Evolutionary conservation across 1,140 invertebrate species (phyloP).

Genomic region (Psix sp.): DNA sequence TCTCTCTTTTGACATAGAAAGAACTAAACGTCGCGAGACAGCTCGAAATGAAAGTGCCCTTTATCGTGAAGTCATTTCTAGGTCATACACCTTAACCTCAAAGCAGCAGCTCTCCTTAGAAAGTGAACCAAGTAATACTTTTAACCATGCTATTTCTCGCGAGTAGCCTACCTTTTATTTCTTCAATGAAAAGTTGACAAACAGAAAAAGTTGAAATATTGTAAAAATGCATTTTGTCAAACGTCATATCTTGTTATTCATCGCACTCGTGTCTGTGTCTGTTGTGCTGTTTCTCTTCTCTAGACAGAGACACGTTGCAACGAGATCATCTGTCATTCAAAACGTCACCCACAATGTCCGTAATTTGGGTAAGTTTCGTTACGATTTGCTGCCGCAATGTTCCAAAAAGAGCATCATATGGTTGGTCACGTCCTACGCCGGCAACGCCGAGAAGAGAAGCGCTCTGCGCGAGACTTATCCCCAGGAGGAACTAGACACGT

Average conservation of each 20-base stretch:
- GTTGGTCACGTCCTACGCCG: slow-evolving; percentile 83
- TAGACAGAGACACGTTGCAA: no score
- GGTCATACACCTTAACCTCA: slow-evolving; percentile 41
- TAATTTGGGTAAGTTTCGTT: slow-evolving; percentile 45
- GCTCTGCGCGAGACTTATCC: slow-evolving; percentile 83
- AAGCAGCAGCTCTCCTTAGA: slow-evolving; percentile 16
- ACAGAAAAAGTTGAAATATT: no score
- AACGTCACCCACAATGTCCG: slow-evolving; percentile 12
- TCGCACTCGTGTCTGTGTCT: no score
- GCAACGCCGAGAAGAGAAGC: slow-evolving; percentile 83
- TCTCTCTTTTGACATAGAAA: no score
- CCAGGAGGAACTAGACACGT: slow-evolving; percentile 75
- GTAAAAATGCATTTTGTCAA: no score
- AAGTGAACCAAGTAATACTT: slow-evolving; percentile 11
- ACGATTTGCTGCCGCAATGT: slow-evolving; percentile 40
- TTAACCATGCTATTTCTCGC: slow-evolving; percentile 6
- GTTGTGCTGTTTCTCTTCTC: no score
- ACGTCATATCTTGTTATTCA: no score
- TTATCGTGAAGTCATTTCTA: slow-evolving; percentile 18
- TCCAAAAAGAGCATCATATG: slow-evolving; percentile 21
- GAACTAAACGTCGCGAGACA: no score
- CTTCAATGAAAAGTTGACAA: slow-evolving; percentile 11
- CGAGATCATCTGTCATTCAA: background rate
- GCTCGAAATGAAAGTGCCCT: slow-evolving; percentile 25
- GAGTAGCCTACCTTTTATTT: background rate